Conservation (phyloP, 2,113 vertebrate species). For the Toxotes jaculatrix region DNA sequence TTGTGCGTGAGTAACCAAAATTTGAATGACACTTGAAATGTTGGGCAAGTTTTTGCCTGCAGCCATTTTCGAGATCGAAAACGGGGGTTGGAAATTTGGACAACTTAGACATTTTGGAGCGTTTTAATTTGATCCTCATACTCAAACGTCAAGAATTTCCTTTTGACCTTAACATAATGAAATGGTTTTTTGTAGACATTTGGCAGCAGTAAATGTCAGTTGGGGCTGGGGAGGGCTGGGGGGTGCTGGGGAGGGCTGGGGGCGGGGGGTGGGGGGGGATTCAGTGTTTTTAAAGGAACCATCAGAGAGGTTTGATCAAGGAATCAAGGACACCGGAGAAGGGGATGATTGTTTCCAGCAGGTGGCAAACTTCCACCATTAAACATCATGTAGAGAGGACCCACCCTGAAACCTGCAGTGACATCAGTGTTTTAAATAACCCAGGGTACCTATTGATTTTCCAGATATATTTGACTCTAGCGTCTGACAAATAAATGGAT, state of each 20-base stretch:
- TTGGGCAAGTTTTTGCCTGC: background rate
- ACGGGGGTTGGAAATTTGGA: background rate
- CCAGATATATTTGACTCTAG: slow-evolving; percentile 32
- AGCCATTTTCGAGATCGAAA: slow-evolving; percentile 3
- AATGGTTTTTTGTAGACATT: slow-evolving; percentile 33
- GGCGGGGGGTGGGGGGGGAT: no score
- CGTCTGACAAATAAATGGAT: slow-evolving; percentile 37
- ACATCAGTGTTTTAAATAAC: slow-evolving; percentile 74
- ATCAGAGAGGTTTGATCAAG: slow-evolving; percentile 26
- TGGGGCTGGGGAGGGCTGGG: no score
- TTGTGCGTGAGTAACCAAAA: slow-evolving; percentile 1
- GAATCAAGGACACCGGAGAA: slow-evolving; percentile 20
- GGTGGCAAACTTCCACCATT: slow-evolving; percentile 81
- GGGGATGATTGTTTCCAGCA: slow-evolving; percentile 67
- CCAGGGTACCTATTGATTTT: slow-evolving; percentile 42
- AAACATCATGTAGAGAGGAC: slow-evolving; percentile 35
- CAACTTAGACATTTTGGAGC: background rate
- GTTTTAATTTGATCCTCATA: slow-evolving; percentile 24
- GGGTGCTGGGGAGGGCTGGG: no score
- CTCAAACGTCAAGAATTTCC: slow-evolving; percentile 19
- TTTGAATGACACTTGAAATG: background rate
- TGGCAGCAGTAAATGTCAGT: slow-evolving; percentile 47
- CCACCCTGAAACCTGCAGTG: slow-evolving; percentile 78
- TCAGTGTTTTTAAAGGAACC: slow-evolving; percentile 18
- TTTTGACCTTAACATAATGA: slow-evolving; percentile 41